Conservation (phyloP, 1,140 invertebrate species). For the Cydia fagiglandana region DNA sequence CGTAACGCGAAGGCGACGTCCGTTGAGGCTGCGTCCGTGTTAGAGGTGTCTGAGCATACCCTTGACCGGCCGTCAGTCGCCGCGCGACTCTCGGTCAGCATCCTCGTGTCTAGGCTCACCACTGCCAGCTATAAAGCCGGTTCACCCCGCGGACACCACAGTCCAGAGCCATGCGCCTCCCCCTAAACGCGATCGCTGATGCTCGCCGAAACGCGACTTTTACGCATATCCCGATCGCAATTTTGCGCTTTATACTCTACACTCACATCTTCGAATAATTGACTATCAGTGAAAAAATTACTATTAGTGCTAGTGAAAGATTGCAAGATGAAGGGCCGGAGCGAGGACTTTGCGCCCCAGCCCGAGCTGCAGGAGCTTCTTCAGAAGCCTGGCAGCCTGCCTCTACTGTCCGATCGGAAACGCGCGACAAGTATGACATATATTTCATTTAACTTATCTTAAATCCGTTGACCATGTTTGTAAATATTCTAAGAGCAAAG, state of each 20-base stretch:
- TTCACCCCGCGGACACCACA: conserved; percentile 41
- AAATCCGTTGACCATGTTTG: conserved; percentile 34
- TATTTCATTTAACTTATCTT: conserved; percentile 42
- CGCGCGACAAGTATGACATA: conserved; percentile 59
- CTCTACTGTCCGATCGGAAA: conserved; percentile 48
- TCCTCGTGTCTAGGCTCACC: conserved; percentile 53
- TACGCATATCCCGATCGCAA: conserved; percentile 6
- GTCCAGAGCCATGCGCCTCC: conserved; percentile 52
- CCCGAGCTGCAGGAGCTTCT: conserved; percentile 65
- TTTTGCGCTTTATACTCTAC: conserved; percentile 13
- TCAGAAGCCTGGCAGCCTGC: conserved; percentile 53
- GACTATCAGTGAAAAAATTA: conserved; percentile 4
- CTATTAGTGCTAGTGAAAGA: conserved; percentile 45
- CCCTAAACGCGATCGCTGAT: conserved; percentile 31
- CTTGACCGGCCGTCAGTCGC: conserved; percentile 67
- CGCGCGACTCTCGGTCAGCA: conserved; percentile 56
- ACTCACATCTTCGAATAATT: conserved; percentile 12
- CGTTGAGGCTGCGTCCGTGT: conserved; percentile 26
- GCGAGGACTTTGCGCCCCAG: conserved; percentile 40
- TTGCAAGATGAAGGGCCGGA: conserved; percentile 50
- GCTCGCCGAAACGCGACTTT: conserved; percentile 17
- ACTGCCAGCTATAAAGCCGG: conserved; percentile 46
- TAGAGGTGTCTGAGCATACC: conserved; percentile 44
- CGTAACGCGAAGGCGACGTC: conserved; percentile 14
- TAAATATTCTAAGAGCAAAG: conserved; percentile 42